Base-by-base conservation (phyloP, 2,797 vertebrate genomes). In the Crocidura indochinensis region DNA sequence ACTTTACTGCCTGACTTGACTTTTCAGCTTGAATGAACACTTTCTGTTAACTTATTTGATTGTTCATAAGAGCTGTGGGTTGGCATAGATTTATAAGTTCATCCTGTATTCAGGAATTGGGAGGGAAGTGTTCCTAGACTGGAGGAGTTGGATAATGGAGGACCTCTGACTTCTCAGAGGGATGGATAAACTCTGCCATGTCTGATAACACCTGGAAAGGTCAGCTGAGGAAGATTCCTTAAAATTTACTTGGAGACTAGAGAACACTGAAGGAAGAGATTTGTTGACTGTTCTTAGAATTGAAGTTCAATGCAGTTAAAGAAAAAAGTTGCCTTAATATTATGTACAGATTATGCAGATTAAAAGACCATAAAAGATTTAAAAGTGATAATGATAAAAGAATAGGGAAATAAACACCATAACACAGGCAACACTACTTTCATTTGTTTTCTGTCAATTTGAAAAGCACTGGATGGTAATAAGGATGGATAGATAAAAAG, bases 381-480 rank as follows among this genome's bases (percentile, higher is more conserved):
- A 26, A 46, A 49, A 31, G 27, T 6, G 44, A 3, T 27, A 12
- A 1, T 15, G 2, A 29, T 71, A 31, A 65, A 15, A 22, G 24
- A 49, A 51, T 22, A 24, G 47, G 8, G 56, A 65, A 29, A 12
- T 11, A 38, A n/a, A 24, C 46, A 38, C 89, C 95, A 46, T 79
- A 44, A 77, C 84, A 94, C 51, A n/a, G 83, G 49, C 79, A 93
- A 95, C 84, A 49, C 67, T 51, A 99, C 97, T 99, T 99, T 96
- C 99, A 97, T 98, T 99, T 99, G 98, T 98, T 98, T 97, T 99
- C 99, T 95, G 98, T 99, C 98, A 65, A 98, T 99, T 97, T 99
- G 98, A 95, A 99, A 99, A 97, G 99, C 98, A n/a, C 98, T 99
- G 96, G 98, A 99, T 0, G 98, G 98, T n/a, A 99, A 99, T 98